These are phyloP conservation scores for Lycaon pictus DNA, from an alignment of 2,113 vertebrate genomes.

Conservation along the genomic window DNA sequence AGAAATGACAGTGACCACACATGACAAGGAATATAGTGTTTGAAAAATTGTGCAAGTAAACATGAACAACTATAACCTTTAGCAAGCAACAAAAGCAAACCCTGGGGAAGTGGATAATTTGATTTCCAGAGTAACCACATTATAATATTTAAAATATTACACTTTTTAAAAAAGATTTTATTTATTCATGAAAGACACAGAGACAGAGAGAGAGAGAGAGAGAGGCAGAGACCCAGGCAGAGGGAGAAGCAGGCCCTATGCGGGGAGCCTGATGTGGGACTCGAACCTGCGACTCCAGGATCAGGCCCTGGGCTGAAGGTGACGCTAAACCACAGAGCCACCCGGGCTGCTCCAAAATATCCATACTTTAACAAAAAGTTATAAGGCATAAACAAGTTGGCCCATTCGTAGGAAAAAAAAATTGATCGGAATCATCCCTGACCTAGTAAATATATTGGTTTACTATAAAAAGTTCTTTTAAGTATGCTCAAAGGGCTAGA, in stretches of 20 bases:
- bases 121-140: background rate
- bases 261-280: too few species aligned
- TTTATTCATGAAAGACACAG: too few species aligned
- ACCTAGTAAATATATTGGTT: background rate
- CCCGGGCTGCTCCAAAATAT: too few species aligned
- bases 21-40: background rate
- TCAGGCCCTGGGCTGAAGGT: too few species aligned
- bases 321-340: too few species aligned
- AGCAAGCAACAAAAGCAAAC: background rate
- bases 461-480: background rate
- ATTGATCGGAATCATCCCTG: background rate
- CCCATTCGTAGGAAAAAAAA: background rate
- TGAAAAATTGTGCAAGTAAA: background rate
- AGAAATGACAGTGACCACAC: background rate
- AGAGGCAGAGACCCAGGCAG: too few species aligned
- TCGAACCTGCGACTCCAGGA: too few species aligned
- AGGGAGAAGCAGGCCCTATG: too few species aligned
- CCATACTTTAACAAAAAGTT: background rate
- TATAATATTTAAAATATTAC: background rate
- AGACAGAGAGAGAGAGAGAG: too few species aligned
- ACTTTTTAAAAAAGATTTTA: too few species aligned
- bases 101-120: background rate
- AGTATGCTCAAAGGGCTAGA: background rate
- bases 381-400: background rate
- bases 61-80: background rate